Conservation (phyloP, 1,140 invertebrate species). For the Tigriopus japonicus region DNA sequence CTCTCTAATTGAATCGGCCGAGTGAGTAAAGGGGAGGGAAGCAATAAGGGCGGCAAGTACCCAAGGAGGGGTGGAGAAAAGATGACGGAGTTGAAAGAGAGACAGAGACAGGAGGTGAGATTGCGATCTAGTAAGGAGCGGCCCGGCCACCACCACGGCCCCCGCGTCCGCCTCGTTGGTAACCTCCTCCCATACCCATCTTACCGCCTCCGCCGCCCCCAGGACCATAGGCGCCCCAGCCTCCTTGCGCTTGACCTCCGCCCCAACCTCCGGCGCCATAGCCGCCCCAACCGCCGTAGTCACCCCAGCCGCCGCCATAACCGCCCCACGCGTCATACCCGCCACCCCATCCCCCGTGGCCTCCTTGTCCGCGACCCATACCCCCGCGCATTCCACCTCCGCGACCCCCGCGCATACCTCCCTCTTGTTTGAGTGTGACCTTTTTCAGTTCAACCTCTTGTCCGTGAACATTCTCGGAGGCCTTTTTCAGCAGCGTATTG, state of each 20-base stretch:
- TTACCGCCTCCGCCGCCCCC: background rate
- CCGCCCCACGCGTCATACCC: conserved; percentile 5
- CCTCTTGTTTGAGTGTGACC: conserved; percentile 15
- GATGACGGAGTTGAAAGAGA: no score
- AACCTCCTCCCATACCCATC: background rate
- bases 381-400: conserved; percentile 2
- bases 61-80: no score
- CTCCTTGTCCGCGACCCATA: background rate
- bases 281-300: conserved; percentile 8
- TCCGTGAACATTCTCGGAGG: conserved; percentile 75
- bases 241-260: background rate
- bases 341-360: background rate
- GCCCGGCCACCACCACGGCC: background rate
- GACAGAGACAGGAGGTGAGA: no score
- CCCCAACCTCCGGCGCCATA: background rate
- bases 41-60: no score
- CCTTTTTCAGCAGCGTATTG: conserved; percentile 66
- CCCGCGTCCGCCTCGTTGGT: background rate
- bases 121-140: background rate
- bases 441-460: conserved; percentile 89
- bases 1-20: no score
- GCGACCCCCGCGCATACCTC: background rate
- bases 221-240: background rate
- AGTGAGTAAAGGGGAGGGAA: no score
- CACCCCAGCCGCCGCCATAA: conserved; percentile 9